Evolutionary conservation across 35 echinoderm and acorn worm genomes (phyloP).

Genomic region (Stichopus chloronotus): DNA sequence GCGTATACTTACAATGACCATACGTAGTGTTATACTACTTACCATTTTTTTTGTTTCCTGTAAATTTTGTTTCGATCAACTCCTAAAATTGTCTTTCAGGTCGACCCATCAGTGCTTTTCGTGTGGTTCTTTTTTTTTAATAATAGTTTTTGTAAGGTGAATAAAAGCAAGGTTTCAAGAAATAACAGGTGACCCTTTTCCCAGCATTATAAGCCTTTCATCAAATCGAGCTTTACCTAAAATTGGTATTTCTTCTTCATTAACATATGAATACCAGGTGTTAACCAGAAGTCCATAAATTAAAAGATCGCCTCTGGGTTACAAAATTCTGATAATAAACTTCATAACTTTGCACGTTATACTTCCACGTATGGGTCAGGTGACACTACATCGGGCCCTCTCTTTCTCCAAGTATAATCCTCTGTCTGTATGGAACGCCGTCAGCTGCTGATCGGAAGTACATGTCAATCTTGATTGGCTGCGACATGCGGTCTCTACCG

Average conservation of each 20-base stretch:
- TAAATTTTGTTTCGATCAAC: no score
- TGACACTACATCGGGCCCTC: neutral
- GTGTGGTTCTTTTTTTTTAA: no score
- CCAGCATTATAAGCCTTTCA: neutral
- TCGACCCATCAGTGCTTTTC: no score
- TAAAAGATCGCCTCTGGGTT: neutral
- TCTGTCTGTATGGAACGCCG: neutral
- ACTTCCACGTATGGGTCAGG: neutral
- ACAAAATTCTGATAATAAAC: neutral
- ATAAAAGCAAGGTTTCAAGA: no score
- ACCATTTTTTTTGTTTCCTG: no score
- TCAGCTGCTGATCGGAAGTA: conserved; percentile 34
- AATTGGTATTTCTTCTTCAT: neutral
- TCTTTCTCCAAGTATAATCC: neutral
- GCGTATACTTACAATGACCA: no score
- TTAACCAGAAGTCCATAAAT: neutral
- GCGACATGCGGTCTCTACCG: conserved; percentile 3
- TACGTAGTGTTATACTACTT: no score
- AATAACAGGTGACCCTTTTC: no score
- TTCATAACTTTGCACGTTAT: neutral
- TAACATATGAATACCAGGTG: conserved; percentile 5
- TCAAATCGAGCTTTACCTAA: neutral
- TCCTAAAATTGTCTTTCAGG: no score
- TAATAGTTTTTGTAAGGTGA: no score
- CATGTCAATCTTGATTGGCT: conserved; percentile 16